Evolutionary conservation across 1,140 invertebrate species (phyloP).

Genomic region (Zophobas atratus): DNA sequence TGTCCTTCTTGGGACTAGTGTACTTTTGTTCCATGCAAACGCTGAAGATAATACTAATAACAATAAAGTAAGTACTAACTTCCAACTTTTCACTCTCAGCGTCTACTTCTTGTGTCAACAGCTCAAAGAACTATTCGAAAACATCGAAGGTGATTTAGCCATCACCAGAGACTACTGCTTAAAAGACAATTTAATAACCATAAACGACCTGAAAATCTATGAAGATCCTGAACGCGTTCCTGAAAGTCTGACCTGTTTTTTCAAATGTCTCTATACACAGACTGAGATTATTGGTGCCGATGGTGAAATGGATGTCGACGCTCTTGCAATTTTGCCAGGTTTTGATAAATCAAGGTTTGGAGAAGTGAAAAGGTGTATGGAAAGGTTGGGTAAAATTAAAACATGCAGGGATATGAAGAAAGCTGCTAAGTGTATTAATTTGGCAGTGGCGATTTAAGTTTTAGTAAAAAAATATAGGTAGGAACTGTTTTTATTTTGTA

Average conservation of each 20-base stretch:
- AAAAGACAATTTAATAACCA: neutral
- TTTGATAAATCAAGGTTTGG: too few relatives aligned
- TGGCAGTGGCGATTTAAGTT: neutral
- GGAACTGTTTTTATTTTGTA: too few relatives aligned
- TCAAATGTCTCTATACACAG: slow-evolving; percentile 9
- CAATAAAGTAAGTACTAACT: too few relatives aligned
- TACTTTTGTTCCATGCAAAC: too few relatives aligned
- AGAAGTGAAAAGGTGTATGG: neutral
- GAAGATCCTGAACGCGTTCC: neutral
- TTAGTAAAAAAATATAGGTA: neutral
- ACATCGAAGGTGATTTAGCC: neutral
- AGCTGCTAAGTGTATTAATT: neutral
- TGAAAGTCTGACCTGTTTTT: neutral
- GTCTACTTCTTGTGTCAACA: neutral
- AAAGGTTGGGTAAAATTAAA: neutral
- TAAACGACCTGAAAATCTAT: slow-evolving; percentile 4
- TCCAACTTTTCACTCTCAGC: too few relatives aligned
- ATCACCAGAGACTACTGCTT: neutral
- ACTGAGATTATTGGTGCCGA: neutral
- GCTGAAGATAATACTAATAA: too few relatives aligned
- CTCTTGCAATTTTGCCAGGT: neutral
- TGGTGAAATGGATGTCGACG: neutral
- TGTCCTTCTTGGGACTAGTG: too few relatives aligned
- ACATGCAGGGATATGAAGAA: neutral
- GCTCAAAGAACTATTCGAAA: neutral